A percentile compares a stretch with the other conserved stretches of the same genome.
These are phyloP conservation scores for Heterocephalus glaber DNA, from an alignment of 2,113 vertebrate species.

Conservation along the genomic window DNA sequence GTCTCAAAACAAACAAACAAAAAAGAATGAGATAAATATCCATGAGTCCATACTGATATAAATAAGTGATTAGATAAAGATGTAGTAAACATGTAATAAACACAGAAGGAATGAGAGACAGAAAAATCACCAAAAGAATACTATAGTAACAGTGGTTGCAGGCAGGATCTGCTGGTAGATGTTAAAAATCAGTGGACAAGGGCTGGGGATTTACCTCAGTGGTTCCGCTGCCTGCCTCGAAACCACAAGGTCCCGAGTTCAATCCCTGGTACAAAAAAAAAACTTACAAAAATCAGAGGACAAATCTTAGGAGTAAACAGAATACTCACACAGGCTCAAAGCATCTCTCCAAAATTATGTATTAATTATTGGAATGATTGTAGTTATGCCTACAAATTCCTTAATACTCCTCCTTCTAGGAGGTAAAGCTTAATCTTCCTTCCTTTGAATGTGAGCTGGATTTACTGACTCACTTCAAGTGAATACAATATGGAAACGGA, in stretches of 20 bases:
- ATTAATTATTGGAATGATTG: background rate
- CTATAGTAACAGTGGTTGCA: background rate
- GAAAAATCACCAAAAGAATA: background rate
- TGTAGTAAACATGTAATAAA: background rate
- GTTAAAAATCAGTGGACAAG: background rate
- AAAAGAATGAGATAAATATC: background rate
- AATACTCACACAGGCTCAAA: background rate
- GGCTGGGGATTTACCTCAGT: no score
- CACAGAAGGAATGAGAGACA: background rate
- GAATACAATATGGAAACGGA: background rate
- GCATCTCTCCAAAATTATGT: background rate
- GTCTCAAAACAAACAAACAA: no score
- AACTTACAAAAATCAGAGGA: background rate
- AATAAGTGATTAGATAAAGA: background rate
- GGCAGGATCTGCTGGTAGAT: background rate
- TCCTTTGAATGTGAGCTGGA: background rate
- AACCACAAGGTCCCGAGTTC: no score
- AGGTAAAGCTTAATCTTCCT: background rate
- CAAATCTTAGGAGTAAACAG: background rate
- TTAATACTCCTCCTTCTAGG: background rate
- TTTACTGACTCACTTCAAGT: background rate
- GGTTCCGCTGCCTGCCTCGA: no score
- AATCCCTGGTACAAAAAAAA: no score
- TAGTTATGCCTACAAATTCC: background rate
- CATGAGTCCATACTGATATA: background rate